Conservation (phyloP, 2,888 invertebrate genomes). For the Trissoscelio sp. region DNA sequence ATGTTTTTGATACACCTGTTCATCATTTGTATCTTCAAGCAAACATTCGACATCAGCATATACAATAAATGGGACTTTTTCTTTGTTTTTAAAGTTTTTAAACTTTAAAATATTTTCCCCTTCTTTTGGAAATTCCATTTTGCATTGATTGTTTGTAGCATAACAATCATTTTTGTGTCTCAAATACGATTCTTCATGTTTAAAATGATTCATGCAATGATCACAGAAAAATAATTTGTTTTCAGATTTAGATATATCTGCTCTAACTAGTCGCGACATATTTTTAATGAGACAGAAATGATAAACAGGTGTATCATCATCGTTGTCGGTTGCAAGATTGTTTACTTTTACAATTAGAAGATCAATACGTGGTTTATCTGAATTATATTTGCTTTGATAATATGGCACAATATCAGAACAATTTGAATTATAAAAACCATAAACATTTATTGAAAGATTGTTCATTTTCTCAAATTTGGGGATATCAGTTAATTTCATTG, state of each 20-base stretch:
- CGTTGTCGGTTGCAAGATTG: no score
- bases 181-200: constrained; percentile 15
- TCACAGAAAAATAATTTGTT: constrained; percentile 10
- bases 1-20: background rate
- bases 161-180: constrained; percentile 11
- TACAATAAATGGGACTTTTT: constrained; percentile 1
- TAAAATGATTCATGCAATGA: constrained; percentile 18
- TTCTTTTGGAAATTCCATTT: constrained; percentile 6
- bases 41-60: constrained; percentile 20
- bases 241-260: constrained; percentile 11
- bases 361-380: no score
- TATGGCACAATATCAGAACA: no score
- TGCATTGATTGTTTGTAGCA: background rate
- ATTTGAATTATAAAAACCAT: background rate
- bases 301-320: constrained; percentile 17
- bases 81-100: background rate
- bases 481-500: no score
- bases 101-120: background rate
- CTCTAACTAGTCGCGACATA: constrained; percentile 13
- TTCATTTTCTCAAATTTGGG: background rate
- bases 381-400: no score
- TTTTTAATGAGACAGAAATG: constrained; percentile 20
- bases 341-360: no score
- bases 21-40: background rate
- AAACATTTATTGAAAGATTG: background rate